Conservation (phyloP, 1,140 invertebrate genomes). For the Trigoniulus corallinus region DNA sequence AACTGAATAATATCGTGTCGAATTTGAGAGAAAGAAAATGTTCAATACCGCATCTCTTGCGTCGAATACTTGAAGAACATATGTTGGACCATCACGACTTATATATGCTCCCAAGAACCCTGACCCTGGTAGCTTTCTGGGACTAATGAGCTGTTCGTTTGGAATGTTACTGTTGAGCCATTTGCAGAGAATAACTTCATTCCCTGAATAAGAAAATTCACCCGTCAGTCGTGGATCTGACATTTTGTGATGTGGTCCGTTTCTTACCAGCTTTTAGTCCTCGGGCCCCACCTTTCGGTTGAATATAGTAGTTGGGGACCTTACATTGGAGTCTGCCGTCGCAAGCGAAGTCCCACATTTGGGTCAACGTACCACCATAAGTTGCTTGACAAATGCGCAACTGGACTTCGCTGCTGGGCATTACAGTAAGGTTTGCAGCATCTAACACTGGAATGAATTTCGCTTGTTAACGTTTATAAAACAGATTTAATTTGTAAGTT, state of each 20-base stretch:
- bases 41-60: constrained; percentile 11
- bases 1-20: no score
- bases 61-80: constrained; percentile 73
- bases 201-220: constrained; percentile 30
- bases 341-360: constrained; percentile 78
- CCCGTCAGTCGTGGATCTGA: background rate
- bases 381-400: no score
- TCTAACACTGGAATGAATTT: no score
- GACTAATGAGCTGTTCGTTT: constrained; percentile 59
- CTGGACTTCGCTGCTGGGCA: no score
- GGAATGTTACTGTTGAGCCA: constrained; percentile 42
- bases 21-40: no score
- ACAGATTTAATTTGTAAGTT: no score
- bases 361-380: constrained; percentile 71
- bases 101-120: constrained; percentile 68
- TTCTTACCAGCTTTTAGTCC: constrained; percentile 28
- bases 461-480: no score
- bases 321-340: constrained; percentile 60
- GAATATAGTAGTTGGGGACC: constrained; percentile 77
- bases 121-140: constrained; percentile 74
- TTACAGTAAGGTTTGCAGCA: no score
- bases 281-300: constrained; percentile 48
- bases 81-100: constrained; percentile 79
- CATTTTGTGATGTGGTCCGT: background rate
- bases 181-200: constrained; percentile 64